Percentiles rank a stretch among this genome's conserved stretches.
Evolutionary conservation across 2,888 invertebrate genomes (phyloP).

Genomic region (Stratiomys singularior): DNA sequence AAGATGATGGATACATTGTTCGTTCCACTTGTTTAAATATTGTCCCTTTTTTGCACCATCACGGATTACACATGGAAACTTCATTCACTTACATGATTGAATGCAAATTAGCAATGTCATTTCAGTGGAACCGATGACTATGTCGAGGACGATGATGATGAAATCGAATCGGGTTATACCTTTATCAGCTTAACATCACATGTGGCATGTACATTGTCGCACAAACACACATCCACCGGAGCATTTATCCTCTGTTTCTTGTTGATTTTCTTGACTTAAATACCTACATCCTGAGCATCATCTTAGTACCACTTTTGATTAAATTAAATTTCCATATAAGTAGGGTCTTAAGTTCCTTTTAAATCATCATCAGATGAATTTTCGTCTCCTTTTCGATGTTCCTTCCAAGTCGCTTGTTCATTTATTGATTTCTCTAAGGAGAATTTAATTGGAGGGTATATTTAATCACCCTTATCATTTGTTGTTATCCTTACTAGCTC

Average conservation of each 20-base stretch:
- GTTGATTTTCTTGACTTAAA: not conserved
- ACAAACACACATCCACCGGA: not conserved
- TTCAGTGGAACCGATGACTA: not conserved
- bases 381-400: conserved; percentile 1
- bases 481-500: not conserved
- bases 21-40: not conserved
- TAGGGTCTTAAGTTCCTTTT: not conserved
- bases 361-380: conserved; percentile 4
- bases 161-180: not conserved
- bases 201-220: not conserved
- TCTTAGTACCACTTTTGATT: not conserved
- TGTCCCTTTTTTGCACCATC: not conserved
- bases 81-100: not conserved
- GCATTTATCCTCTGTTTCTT: not conserved
- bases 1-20: not conserved
- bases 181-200: not conserved
- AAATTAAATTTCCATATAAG: conserved; percentile 14
- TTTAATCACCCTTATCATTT: conserved; percentile 10
- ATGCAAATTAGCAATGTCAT: conserved; percentile 8
- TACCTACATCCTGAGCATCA: not conserved
- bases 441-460: conserved; percentile 7
- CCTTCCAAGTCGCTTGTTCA: not conserved
- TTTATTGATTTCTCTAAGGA: conserved; percentile 3
- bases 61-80: not conserved
- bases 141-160: not conserved